Conservation (phyloP, 1,140 invertebrate species). For the Macrobrachium rosenbergii region DNA sequence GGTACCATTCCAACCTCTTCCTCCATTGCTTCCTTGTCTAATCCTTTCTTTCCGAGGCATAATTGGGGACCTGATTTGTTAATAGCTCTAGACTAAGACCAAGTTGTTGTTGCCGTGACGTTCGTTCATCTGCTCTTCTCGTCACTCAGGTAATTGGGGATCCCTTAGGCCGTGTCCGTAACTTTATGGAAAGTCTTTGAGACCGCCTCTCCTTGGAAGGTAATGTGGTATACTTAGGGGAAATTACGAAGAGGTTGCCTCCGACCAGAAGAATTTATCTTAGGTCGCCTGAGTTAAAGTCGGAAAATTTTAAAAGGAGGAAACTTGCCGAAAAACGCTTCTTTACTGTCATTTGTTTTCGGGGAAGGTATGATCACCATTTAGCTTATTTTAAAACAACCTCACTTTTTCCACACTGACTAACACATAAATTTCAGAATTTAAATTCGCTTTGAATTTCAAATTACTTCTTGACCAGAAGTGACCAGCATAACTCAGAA, state of each 20-base stretch:
- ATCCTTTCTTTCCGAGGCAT: slow-evolving; percentile 59
- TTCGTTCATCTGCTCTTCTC: slow-evolving; percentile 17
- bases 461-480: no score
- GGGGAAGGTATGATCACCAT: no score
- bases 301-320: background rate
- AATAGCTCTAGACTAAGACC: slow-evolving; percentile 55
- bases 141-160: slow-evolving; percentile 5
- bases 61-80: slow-evolving; percentile 57
- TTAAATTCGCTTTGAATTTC: no score
- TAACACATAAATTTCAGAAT: no score
- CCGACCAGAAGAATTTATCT: slow-evolving; percentile 29
- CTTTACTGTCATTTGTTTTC: background rate
- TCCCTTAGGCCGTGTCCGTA: slow-evolving; percentile 5
- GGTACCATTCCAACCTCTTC: background rate
- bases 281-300: background rate
- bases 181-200: slow-evolving; percentile 29
- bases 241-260: slow-evolving; percentile 57
- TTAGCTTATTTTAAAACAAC: no score
- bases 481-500: no score
- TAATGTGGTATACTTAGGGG: slow-evolving; percentile 63
- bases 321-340: background rate
- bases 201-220: slow-evolving; percentile 17
- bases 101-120: slow-evolving; percentile 30
- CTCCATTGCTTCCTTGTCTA: slow-evolving; percentile 46
- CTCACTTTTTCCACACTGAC: no score